These are phyloP conservation scores for Zaprionus africanus DNA, from an alignment of 1,140 invertebrate genomes.

Conservation along the genomic window DNA sequence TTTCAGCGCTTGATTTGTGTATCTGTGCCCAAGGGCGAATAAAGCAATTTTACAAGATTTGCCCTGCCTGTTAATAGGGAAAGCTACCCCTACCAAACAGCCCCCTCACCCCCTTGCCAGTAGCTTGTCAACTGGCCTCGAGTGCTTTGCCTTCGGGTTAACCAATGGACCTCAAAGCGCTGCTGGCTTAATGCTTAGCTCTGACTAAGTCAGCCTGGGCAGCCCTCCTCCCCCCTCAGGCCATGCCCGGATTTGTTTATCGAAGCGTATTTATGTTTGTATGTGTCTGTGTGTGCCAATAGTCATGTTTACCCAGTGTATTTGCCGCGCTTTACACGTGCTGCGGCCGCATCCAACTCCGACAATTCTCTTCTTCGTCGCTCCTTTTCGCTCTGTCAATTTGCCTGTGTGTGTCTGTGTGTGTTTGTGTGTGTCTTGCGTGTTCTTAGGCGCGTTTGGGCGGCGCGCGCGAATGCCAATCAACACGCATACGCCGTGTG, in stretches of 20 bases:
- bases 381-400: constrained; percentile 25
- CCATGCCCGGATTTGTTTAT: constrained; percentile 66
- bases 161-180: constrained; percentile 21
- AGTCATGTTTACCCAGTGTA: constrained; percentile 26
- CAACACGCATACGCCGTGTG: constrained; percentile 69
- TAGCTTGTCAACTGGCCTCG: constrained; percentile 12
- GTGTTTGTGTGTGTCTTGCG: constrained; percentile 28
- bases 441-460: constrained; percentile 43
- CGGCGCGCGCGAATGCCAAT: constrained; percentile 58
- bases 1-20: constrained; percentile 61
- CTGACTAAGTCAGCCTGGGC: constrained; percentile 4
- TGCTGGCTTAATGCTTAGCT: constrained; percentile 32
- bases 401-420: constrained; percentile 3
- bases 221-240: not conserved
- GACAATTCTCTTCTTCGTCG: not conserved
- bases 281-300: constrained; percentile 39
- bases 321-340: constrained; percentile 36
- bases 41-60: constrained; percentile 9
- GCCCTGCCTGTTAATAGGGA: not conserved
- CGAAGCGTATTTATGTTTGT: constrained; percentile 59
- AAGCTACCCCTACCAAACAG: not conserved
- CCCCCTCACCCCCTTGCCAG: not conserved
- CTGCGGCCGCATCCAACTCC: constrained; percentile 34
- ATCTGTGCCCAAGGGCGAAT: constrained; percentile 37
- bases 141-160: constrained; percentile 36